A percentile compares a stretch with the other conserved stretches of the same genome.
These are phyloP conservation scores for Wasmannia auropunctata DNA, from an alignment of 1,140 invertebrate genomes.

Conservation along the genomic window DNA sequence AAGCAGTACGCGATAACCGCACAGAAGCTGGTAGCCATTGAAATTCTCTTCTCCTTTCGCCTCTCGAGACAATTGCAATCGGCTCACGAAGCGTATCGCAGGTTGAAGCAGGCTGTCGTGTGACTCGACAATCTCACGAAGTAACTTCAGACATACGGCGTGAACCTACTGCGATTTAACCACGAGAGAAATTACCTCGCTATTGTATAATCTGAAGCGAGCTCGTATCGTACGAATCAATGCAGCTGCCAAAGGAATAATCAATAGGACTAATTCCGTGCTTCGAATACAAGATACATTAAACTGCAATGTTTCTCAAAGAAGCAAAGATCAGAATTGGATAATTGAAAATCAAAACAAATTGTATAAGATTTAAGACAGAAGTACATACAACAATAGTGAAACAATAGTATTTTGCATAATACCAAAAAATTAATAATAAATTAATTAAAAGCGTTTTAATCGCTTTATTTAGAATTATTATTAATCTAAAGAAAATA, in stretches of 20 bases:
- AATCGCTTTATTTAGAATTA: background rate
- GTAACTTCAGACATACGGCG: conserved; percentile 44
- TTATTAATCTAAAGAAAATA: background rate
- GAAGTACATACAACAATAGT: background rate
- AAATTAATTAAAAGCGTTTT: background rate
- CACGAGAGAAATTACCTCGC: conserved; percentile 64
- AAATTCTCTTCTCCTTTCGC: conserved; percentile 37
- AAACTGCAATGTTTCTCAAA: background rate
- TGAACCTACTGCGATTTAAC: conserved; percentile 45
- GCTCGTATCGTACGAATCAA: conserved; percentile 39
- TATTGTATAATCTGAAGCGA: conserved; percentile 56
- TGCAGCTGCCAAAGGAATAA: conserved; percentile 57
- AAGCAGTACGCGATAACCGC: conserved; percentile 10
- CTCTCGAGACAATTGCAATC: conserved; percentile 42
- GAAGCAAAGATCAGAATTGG: background rate
- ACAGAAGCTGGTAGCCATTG: conserved; percentile 34
- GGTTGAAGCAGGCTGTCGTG: conserved; percentile 46
- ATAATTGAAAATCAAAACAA: background rate
- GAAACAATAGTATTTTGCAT: background rate
- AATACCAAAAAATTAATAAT: background rate
- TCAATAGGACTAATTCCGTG: conserved; percentile 69
- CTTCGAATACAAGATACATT: conserved; percentile 38
- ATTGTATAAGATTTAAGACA: background rate
- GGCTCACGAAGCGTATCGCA: conserved; percentile 43
- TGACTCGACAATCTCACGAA: conserved; percentile 63